Conservation (phyloP, 2,113 vertebrate species). For the Poecilia latipinna region DNA sequence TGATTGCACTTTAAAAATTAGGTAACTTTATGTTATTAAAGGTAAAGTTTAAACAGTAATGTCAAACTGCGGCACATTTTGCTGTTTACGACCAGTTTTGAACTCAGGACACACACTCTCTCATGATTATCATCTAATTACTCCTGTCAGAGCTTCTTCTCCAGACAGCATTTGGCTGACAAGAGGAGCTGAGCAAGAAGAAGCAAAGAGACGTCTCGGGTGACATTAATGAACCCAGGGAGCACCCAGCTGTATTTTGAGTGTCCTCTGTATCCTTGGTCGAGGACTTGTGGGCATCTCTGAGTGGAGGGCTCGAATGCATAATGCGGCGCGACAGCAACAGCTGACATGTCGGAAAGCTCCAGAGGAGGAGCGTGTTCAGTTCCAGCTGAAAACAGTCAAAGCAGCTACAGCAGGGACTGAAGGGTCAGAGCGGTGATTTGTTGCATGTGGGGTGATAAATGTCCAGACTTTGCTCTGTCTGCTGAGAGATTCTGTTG, state of each 20-base stretch:
- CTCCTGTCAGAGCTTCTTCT: slow-evolving; percentile 61
- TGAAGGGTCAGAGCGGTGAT: slow-evolving; percentile 16
- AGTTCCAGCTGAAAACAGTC: slow-evolving; percentile 18
- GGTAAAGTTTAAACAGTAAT: no score
- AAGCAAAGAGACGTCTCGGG: slow-evolving; percentile 58
- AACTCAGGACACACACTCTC: slow-evolving; percentile 36
- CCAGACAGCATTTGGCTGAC: slow-evolving; percentile 45
- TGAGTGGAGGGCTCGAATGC: slow-evolving; percentile 33
- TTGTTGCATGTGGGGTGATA: slow-evolving; percentile 2
- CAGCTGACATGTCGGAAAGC: slow-evolving; percentile 11
- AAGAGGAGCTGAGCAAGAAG: slow-evolving; percentile 47
- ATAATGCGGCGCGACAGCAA: slow-evolving; percentile 26
- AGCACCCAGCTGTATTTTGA: slow-evolving; percentile 64
- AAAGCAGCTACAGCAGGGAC: not conserved
- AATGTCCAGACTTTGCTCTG: slow-evolving; percentile 11
- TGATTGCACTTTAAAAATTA: no score
- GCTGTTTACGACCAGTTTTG: slow-evolving; percentile 33
- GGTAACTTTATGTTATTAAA: no score
- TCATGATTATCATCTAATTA: slow-evolving; percentile 56
- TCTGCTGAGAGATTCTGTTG: slow-evolving; percentile 27
- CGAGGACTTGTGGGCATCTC: slow-evolving; percentile 49
- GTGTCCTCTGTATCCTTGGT: slow-evolving; percentile 66
- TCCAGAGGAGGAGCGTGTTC: not conserved
- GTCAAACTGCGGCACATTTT: not conserved
- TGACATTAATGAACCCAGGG: slow-evolving; percentile 58